Evolutionary conservation across 2,113 vertebrate genomes (phyloP), one percentile per base, ranked within the genome.

Genomic region (Sander vitreus): DNA sequence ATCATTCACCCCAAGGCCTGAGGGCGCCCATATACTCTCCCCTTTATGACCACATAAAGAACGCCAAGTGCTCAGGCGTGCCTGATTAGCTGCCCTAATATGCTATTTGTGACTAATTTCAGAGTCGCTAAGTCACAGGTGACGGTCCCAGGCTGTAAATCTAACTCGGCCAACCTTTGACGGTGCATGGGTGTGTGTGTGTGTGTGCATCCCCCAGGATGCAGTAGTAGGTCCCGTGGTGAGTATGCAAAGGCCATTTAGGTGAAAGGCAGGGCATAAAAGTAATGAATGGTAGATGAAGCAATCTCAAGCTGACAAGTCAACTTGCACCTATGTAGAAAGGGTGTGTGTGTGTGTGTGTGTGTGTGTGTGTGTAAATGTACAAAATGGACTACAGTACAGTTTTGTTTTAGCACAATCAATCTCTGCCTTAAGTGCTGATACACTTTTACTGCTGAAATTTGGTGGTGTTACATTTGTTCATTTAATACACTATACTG

Each of bases 101-200:
- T 97, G 97, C 98, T 97, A 97, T 97, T 99, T 98, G 97, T 98
- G 97, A 97, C 97, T 98, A 98, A 98, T 98, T 99, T 97, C 96
- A 94, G 95, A 96, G 95, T 95, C 83, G 94, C 95, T 96, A 96
- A 96, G 96, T 97, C 96, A 95, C 97, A 98, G 97, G 97, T 98
- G 97, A 97, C 95, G 94, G 96, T 96, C 96, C 94, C 87, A 80
- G 69, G 91, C 93, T 94, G 95, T 98, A 98, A 98, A 98, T 98
- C 97, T 92, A 84, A 87, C 90, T 81, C 84, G 89, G 93, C 79
- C 81, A 90, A 84, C 83, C 77, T 93, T 83, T 88, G 91, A 91
- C 85, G 48, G 70, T 25, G 74, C 14, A 6, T 57, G 66, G 43
- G 66, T 73, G 74, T 58, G 51, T 75, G 48, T 59, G 13, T 33